Evolutionary conservation across 2,888 invertebrate genomes (phyloP), one percentile per base, ranked within the genome.

Genomic region (Litoditis marina): DNA sequence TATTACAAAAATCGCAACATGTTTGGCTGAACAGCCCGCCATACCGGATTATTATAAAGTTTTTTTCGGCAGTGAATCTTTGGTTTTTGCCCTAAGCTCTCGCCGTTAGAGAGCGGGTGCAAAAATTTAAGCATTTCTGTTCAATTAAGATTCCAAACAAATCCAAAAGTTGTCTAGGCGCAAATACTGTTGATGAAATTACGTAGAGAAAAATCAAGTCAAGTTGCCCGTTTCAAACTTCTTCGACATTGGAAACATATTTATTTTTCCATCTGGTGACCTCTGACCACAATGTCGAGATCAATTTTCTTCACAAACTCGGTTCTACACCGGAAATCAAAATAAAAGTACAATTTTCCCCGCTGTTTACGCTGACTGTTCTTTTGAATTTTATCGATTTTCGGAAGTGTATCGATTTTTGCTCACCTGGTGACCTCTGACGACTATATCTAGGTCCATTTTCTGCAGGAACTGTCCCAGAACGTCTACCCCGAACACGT

Each of bases 401-500:
- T 22, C 47, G 11, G 22, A 19, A n/a, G n/a, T n/a, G n/a, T n/a
- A n/a, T n/a, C 31, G 16, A 11, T 50, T 1, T 4, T 27, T n/a
- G 31, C 51, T 51, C 19, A 78, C 78, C 63, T 80, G 80, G 65
- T 80, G 80, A 5, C 78, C 80, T 44, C 74, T 58, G 22, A 81
- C 81, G 19, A 81, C 79, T 46, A 81, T 76, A 66, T 81, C 81
- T 60, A 81, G 66, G 62, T 81, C 81, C 78, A 79, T 76, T 61
- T 78, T 78, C 58, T 75, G 72, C 28, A 79, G 65, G 59, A 81
- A 78, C 44, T 81, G 75, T 1, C 66, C 65, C 5, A 81, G 67
- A 7, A 81, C 80, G 63, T 81, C 81, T 1, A 71, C 76, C 28
- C 81, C 81, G 60, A 81, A 81, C 16, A 78, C 75, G 65, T 80